Percentiles rank a stretch among this genome's conserved stretches.
phyloP scores from a whole-genome alignment of 2,797 vertebrate genomes.

The Euthynnus affinis region DNA sequence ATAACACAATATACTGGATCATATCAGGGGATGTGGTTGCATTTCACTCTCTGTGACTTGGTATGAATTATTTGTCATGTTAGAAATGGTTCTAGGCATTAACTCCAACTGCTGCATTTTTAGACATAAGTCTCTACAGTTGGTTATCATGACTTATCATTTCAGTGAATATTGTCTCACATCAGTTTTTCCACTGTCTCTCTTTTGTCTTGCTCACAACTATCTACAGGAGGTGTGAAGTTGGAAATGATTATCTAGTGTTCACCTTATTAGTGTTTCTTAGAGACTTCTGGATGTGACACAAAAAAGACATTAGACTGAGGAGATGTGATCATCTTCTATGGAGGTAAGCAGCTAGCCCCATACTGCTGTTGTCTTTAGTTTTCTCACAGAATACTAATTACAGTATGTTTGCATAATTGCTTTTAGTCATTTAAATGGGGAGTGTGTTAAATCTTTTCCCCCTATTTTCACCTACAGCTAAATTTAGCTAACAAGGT shows the following conservation, averaged over 20 bases:
- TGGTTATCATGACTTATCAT: constrained; percentile 16
- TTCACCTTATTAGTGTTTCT: not conserved
- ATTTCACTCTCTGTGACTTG: not conserved
- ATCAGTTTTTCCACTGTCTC: constrained; percentile 8
- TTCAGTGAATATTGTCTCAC: constrained; percentile 20
- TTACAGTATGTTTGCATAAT: constrained; percentile 70
- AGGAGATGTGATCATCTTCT: constrained; percentile 11
- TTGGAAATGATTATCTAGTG: constrained; percentile 15
- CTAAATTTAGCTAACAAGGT: constrained; percentile 74
- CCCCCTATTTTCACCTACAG: constrained; percentile 69
- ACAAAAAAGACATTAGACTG: constrained; percentile 14
- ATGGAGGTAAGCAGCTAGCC: constrained; percentile 46
- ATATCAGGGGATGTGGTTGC: not conserved
- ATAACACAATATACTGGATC: not conserved
- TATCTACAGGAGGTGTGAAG: constrained; percentile 37
- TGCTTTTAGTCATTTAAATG: constrained; percentile 74
- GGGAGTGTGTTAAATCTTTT: constrained; percentile 67
- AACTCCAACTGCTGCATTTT: constrained; percentile 14
- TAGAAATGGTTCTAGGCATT: not conserved
- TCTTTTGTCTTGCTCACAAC: constrained; percentile 7
- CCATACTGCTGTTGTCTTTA: constrained; percentile 30
- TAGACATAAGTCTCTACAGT: constrained; percentile 2
- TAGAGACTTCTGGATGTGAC: constrained; percentile 14
- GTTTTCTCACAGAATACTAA: constrained; percentile 70
- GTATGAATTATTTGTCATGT: not conserved